Conservation (phyloP, 2,888 invertebrate genomes). For the Holacanthella duospinosa region DNA sequence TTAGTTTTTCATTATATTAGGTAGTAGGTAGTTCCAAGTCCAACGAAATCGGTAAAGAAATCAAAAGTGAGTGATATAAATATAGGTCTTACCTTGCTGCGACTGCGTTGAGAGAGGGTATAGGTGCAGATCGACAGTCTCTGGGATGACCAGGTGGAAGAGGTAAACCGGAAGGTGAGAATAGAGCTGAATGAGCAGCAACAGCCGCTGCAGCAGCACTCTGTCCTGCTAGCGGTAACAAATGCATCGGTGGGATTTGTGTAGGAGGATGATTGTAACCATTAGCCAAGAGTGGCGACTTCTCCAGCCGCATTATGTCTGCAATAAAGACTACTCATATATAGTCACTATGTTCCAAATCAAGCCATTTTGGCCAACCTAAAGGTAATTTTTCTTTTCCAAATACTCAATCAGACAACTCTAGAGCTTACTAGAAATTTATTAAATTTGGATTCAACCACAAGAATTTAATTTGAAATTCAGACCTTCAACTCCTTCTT, state of each 20-base stretch:
- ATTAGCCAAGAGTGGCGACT: constrained; percentile 80
- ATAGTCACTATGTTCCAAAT: not conserved
- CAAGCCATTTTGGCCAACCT: not conserved
- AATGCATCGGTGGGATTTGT: constrained; percentile 83
- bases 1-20: too few species aligned
- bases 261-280: constrained; percentile 90
- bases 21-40: too few species aligned
- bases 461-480: too few species aligned
- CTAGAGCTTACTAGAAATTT: too few species aligned
- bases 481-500: too few species aligned
- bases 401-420: too few species aligned
- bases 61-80: too few species aligned
- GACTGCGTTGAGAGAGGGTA: constrained; percentile 59
- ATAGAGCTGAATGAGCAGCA: constrained; percentile 60
- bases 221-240: constrained; percentile 64
- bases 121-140: constrained; percentile 61
- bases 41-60: too few species aligned
- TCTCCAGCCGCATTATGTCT: constrained; percentile 58
- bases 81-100: constrained; percentile 67
- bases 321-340: constrained; percentile 19
- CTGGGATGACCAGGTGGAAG: constrained; percentile 57
- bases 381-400: too few species aligned
- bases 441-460: too few species aligned
- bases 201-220: constrained; percentile 41
- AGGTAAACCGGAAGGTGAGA: constrained; percentile 77